A percentile compares a stretch with the other conserved stretches of the same genome.
phyloP scores from a whole-genome alignment of 2,113 vertebrate species.

The Lanius collurio region DNA sequence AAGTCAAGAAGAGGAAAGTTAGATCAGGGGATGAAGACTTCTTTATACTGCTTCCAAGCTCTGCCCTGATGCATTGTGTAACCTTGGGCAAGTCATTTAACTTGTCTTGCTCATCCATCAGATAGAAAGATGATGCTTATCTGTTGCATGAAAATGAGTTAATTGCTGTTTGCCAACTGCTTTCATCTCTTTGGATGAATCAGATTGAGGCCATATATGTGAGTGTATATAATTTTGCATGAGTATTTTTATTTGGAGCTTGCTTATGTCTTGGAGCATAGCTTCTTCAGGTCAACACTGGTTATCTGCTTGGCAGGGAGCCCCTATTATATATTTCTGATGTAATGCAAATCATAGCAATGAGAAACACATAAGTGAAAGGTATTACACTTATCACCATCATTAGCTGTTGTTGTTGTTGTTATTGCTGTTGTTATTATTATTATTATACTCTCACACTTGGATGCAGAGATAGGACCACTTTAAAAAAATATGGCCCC shows the following conservation, averaged over 20 bases:
- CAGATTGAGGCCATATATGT: constrained; percentile 47
- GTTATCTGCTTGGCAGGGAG: constrained; percentile 61
- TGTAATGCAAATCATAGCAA: constrained; percentile 56
- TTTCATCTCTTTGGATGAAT: constrained; percentile 66
- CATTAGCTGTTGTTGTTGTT: constrained; percentile 50
- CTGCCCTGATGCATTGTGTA: constrained; percentile 61
- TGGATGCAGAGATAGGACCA: constrained; percentile 58
- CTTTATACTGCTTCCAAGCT: constrained; percentile 63
- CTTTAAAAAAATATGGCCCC: constrained; percentile 61
- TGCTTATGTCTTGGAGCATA: constrained; percentile 53
- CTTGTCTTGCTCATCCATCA: constrained; percentile 63
- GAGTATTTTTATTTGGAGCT: constrained; percentile 50
- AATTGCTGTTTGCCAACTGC: constrained; percentile 66
- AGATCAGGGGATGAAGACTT: constrained; percentile 54
- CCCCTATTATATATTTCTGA: constrained; percentile 44
- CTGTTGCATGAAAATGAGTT: constrained; percentile 62
- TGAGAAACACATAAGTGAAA: constrained; percentile 48
- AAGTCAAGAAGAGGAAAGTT: constrained; percentile 50
- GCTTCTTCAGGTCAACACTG: constrained; percentile 57
- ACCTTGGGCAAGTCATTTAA: constrained; percentile 68
- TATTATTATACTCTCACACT: constrained; percentile 20
- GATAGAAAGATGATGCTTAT: constrained; percentile 64
- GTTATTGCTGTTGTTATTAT: neutral
- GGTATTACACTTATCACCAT: constrained; percentile 53
- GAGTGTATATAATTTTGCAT: constrained; percentile 52